Evolutionary conservation across 1,140 invertebrate species (phyloP).

Genomic region (Branchinecta lynchi): DNA sequence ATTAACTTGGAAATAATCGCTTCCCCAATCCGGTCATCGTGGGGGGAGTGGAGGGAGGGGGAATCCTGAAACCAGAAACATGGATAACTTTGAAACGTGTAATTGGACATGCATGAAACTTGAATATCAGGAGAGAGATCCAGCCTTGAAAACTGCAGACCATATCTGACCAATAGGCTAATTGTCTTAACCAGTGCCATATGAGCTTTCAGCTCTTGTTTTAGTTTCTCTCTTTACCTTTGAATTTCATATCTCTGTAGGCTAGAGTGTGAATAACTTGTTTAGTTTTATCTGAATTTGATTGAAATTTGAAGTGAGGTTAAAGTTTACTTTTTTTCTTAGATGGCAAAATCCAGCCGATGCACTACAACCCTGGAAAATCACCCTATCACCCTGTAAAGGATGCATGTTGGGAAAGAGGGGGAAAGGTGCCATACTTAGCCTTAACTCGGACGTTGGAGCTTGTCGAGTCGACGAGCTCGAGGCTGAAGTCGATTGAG

Average conservation of each 20-base stretch:
- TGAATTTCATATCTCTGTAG: slow-evolving; percentile 13
- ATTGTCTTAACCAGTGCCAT: too few species aligned
- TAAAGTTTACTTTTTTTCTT: slow-evolving; percentile 14
- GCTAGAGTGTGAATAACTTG: slow-evolving; percentile 10
- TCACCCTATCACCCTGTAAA: slow-evolving; percentile 74
- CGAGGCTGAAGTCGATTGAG: slow-evolving; percentile 83
- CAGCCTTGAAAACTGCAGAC: too few species aligned
- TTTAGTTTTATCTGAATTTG: background rate
- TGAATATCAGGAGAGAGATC: too few species aligned
- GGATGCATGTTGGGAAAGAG: slow-evolving; percentile 67
- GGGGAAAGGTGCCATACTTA: slow-evolving; percentile 72
- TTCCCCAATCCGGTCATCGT: too few species aligned
- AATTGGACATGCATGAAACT: too few species aligned
- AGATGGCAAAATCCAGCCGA: slow-evolving; percentile 26
- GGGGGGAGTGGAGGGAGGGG: too few species aligned
- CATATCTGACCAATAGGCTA: too few species aligned
- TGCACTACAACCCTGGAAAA: slow-evolving; percentile 57
- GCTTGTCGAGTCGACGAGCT: slow-evolving; percentile 72
- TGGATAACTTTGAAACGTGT: too few species aligned
- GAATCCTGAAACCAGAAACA: too few species aligned
- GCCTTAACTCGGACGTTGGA: slow-evolving; percentile 81
- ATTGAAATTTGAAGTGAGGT: slow-evolving; percentile 18
- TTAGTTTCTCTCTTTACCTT: background rate
- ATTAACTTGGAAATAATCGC: too few species aligned
- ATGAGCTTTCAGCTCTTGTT: too few species aligned